Base-by-base conservation (phyloP, 2,888 invertebrate species). In the Pedicia rivosa region DNA sequence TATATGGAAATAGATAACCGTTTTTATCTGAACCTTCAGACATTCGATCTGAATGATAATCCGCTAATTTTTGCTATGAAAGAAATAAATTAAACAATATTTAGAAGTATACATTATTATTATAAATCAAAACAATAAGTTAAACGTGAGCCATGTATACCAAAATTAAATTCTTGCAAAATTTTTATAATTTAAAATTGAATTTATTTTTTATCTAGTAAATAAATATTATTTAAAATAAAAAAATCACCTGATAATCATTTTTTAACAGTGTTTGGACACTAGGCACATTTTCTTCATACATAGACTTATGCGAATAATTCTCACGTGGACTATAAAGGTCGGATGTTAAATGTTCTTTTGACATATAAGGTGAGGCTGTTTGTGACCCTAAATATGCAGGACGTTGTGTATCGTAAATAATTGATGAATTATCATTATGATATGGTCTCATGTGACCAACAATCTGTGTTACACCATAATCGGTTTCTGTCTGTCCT, bases 1-100 rank as follows among this genome's bases (percentile, higher is more conserved):
- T 84, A 52, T 84, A 86, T 0, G 86, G 86, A 50, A 84, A 86
- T 42, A 78, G 65, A 58, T 86, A 87, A 48, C 86, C 86, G 49
- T 78, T 77, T 47, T 78, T 78, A 33, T 78, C 78, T 1, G 78
- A 78, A 2, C 72, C 68, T 47, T 78, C 78, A 0, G 76, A 76
- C 63, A 74, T 68, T 22, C 77, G 64, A 45, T 78, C 78, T 10
- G 62, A 66, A 44, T 66, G 53, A 45, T 56, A 57, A 39, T 57
- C 57, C 24, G 45, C 43, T 16, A 32, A 20, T 20, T 20, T 20
- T 22, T 20, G 32, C 32, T 32, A 32, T 7, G 20, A 12, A 20
- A 32, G 9, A 13, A 27, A 12, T n/a, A 2, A n/a, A 32, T 20
- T 12, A 19, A 12, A 3, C 66, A 45, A 62, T 64, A 62, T 0